Evolutionary conservation across 2,888 invertebrate species (phyloP).

Genomic region (Drosophila fulvimacula): DNA sequence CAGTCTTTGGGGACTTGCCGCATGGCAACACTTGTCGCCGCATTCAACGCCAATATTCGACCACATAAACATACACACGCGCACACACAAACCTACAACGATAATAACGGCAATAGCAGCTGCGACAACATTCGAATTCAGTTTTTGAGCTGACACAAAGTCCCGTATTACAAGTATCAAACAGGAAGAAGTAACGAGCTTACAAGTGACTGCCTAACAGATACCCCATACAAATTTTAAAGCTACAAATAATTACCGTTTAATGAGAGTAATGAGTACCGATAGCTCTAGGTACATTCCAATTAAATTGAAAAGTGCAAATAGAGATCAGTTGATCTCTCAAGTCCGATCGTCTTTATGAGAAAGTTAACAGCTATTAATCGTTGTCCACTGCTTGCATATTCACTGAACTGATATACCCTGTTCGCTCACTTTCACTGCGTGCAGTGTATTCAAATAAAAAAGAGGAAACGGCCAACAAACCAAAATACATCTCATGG

Average conservation of each 20-base stretch:
- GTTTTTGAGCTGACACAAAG: conserved; percentile 27
- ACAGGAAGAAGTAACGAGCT: background rate
- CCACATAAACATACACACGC: conserved; percentile 48
- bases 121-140: conserved; percentile 56
- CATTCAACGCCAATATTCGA: conserved; percentile 60
- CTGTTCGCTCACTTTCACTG: background rate
- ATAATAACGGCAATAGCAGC: conserved; percentile 34
- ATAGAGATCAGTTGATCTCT: too few relatives aligned
- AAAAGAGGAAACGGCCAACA: conserved; percentile 16
- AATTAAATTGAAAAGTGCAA: too few relatives aligned
- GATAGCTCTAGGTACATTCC: too few relatives aligned
- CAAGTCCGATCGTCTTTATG: too few relatives aligned
- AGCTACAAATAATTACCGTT: too few relatives aligned
- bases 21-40: conserved; percentile 32
- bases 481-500: conserved; percentile 32
- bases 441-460: background rate
- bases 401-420: background rate
- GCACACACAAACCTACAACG: conserved; percentile 21
- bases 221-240: conserved; percentile 14
- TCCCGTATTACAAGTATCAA: conserved; percentile 17
- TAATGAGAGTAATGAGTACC: too few relatives aligned
- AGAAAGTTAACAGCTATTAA: background rate
- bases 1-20: conserved; percentile 44
- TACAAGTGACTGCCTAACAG: background rate
- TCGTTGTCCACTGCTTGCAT: background rate